Evolutionary conservation across 2,113 vertebrate species (phyloP).

Genomic region (Macroglossus sobrinus): DNA sequence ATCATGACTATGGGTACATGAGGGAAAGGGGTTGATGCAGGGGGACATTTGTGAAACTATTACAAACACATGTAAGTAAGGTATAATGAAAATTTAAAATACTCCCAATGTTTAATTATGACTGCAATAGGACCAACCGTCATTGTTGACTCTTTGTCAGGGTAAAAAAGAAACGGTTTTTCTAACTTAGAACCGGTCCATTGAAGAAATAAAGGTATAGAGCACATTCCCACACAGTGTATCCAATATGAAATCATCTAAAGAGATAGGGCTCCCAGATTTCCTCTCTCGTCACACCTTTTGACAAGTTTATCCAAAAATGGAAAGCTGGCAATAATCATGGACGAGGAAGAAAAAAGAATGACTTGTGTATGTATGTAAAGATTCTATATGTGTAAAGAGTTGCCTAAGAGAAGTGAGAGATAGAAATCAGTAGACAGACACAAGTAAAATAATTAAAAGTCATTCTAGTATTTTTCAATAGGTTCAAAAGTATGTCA

Average conservation of each 20-base stretch:
- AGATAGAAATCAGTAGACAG: neutral
- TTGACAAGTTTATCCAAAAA: neutral
- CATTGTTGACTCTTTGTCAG: neutral
- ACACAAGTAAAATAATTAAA: neutral
- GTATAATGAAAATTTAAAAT: neutral
- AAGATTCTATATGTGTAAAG: neutral
- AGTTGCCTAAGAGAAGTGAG: neutral
- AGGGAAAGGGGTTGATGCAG: neutral
- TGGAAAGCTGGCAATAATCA: neutral
- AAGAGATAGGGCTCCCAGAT: neutral
- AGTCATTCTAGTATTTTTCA: neutral
- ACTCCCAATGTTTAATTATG: neutral
- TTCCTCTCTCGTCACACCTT: neutral
- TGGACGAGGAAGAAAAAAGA: neutral
- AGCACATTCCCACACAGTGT: neutral
- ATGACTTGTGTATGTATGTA: accelerated
- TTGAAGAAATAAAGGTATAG: neutral
- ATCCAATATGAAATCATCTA: neutral
- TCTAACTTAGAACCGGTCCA: neutral
- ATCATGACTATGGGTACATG: neutral
- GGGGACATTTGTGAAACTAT: neutral
- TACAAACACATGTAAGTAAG: neutral
- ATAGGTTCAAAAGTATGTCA: neutral
- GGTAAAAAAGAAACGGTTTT: neutral
- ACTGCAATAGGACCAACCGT: neutral